Percentiles rank a stretch among this genome's conserved stretches.
phyloP scores from a whole-genome alignment of 2,888 invertebrate genomes.

The Amiota communis region DNA sequence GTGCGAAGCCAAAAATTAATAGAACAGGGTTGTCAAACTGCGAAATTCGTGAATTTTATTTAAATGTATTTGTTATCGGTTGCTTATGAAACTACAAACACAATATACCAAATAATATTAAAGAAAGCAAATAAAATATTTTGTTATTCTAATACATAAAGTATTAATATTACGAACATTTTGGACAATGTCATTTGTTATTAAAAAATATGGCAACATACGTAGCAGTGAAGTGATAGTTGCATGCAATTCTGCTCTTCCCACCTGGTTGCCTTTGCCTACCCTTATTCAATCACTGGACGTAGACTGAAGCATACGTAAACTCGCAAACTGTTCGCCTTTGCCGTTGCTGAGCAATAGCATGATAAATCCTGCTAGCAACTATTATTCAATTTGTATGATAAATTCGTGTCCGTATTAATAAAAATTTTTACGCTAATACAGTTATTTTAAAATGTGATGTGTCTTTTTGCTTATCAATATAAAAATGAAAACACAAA shows the following conservation, averaged over 20 bases:
- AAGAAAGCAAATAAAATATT: not conserved
- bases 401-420: not conserved
- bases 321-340: slow-evolving; percentile 1
- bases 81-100: too few relatives aligned
- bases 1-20: not conserved
- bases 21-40: not conserved
- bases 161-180: too few relatives aligned
- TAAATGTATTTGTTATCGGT: too few relatives aligned
- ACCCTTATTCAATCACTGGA: too few relatives aligned
- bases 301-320: not conserved
- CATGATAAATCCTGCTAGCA: slow-evolving; percentile 3
- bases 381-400: not conserved
- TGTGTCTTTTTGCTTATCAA: not conserved
- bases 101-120: too few relatives aligned
- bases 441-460: too few relatives aligned
- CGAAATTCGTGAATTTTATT: too few relatives aligned
- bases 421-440: not conserved
- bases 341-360: not conserved
- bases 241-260: not conserved
- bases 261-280: too few relatives aligned
- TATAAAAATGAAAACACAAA: not conserved
- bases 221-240: not conserved
- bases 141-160: not conserved
- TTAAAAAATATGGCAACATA: not conserved
- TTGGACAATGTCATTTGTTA: too few relatives aligned